Evolutionary conservation across 2,113 vertebrate species (phyloP).

Genomic region (Marmota flaviventris): DNA sequence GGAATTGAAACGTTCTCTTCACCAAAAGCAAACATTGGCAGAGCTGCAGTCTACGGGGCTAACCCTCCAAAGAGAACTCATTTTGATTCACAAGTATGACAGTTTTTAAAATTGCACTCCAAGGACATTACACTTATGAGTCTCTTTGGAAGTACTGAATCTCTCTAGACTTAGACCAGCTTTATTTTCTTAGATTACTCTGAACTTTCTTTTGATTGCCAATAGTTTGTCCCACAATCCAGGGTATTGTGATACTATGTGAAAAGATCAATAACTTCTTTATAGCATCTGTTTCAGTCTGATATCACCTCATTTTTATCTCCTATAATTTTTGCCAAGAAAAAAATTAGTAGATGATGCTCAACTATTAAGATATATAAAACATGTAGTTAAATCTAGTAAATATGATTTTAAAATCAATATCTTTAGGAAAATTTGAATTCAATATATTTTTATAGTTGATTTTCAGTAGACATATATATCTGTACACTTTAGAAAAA

Average conservation of each 20-base stretch:
- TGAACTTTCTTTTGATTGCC: neutral
- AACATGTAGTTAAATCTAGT: neutral
- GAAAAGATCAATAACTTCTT: conserved; percentile 44
- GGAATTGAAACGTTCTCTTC: neutral
- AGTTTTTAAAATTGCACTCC: neutral
- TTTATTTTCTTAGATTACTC: conserved; percentile 9
- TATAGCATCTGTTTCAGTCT: conserved; percentile 37
- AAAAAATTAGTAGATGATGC: neutral
- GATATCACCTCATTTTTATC: neutral
- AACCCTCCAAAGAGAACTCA: neutral
- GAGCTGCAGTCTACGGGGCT: neutral
- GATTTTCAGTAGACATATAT: neutral
- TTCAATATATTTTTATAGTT: neutral
- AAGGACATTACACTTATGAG: neutral
- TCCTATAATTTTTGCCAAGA: neutral
- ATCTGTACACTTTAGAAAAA: neutral
- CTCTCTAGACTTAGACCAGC: neutral
- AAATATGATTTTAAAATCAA: neutral
- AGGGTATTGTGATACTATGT: neutral
- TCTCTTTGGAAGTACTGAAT: neutral
- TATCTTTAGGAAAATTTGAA: conserved; percentile 13
- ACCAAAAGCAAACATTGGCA: neutral
- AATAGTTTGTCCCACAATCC: neutral
- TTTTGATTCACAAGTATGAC: neutral
- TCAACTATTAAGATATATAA: neutral